A percentile compares a stretch with the other conserved stretches of the same genome.
These are phyloP conservation scores for Lasioglossum baleicum DNA, from an alignment of 1,140 invertebrate genomes.

Conservation along the genomic window DNA sequence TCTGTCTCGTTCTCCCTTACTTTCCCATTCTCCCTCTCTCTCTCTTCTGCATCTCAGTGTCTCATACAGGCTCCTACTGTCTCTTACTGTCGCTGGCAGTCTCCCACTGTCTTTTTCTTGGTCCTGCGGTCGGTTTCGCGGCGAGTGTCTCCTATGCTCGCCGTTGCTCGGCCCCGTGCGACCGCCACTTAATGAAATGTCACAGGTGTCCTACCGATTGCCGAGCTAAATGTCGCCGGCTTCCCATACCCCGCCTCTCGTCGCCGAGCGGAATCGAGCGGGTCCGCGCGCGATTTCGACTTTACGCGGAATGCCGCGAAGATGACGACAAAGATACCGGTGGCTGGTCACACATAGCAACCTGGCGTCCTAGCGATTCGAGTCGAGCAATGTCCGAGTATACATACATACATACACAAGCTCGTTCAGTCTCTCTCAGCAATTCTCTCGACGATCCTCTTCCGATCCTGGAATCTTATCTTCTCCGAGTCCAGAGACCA, in stretches of 20 bases:
- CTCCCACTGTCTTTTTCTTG: too few relatives aligned
- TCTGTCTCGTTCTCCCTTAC: too few relatives aligned
- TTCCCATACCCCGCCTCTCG: constrained; percentile 71
- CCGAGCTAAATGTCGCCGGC: constrained; percentile 74
- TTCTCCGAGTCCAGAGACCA: constrained; percentile 2
- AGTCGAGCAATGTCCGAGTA: too few relatives aligned
- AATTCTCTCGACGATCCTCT: not conserved
- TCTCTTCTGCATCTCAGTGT: too few relatives aligned
- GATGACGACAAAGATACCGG: constrained; percentile 44
- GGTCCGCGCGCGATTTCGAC: constrained; percentile 52
- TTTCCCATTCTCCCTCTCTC: too few relatives aligned
- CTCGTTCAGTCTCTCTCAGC: too few relatives aligned
- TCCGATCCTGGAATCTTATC: constrained; percentile 38
- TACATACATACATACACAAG: too few relatives aligned
- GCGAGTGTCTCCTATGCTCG: constrained; percentile 18
- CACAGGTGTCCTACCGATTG: constrained; percentile 79
- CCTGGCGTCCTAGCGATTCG: not conserved
- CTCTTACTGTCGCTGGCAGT: too few relatives aligned
- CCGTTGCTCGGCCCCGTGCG: constrained; percentile 40
- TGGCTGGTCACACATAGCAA: not conserved
- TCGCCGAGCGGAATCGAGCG: constrained; percentile 24
- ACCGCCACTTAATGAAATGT: constrained; percentile 78
- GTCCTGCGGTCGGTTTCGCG: too few relatives aligned
- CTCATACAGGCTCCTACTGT: too few relatives aligned
- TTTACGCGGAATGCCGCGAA: constrained; percentile 60